Base-by-base conservation (phyloP, 2,888 invertebrate genomes). In the Drosophila mimetica region DNA sequence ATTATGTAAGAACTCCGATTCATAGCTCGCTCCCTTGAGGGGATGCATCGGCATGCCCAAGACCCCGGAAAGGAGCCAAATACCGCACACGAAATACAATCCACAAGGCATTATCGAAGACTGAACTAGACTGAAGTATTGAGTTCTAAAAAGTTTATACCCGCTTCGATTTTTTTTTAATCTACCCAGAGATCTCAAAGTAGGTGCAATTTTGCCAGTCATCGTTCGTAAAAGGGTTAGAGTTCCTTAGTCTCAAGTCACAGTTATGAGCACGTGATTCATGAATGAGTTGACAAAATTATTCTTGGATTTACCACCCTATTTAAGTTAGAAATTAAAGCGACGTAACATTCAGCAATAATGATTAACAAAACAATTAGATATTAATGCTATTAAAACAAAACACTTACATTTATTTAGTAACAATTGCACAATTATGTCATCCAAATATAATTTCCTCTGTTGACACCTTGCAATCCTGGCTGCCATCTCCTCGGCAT, bases 381-480 rank as follows among this genome's bases (percentile, higher is more conserved):
- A 16, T 22, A 6, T 22, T 22, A 6, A 22, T 22, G 22, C 5
- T 22, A 25, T 25, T 13, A 41, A 20, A 41, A 6, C 11, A 4
- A 18, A 41, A 20, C 13, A 41, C 42, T n/a, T n/a, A 14, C 5
- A 28, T 11, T 16, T 44, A 36, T 18, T 8, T n/a, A 44, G n/a
- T 36, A 25, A 18, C 18, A 16, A n/a, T n/a, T 7, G 14, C 2
- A 58, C 57, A 58, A 58, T 58, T 58, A 58, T 58, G 13, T 30
- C 8, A 1, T 20, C 28, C 22, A 59, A 58, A 60, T 59, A 46
- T 30, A 47, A 61, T 61, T 61, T 60, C 30, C 61, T 11, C 28
- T 44, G 60, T 61, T 61, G 60, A 39, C 60, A 47, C 60, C 37
- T 22, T n/a, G 39, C 61, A 61, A 61, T 61, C 60, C 14, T 32